Base-by-base conservation (phyloP, 2,888 invertebrate genomes). In the Automeris io region DNA sequence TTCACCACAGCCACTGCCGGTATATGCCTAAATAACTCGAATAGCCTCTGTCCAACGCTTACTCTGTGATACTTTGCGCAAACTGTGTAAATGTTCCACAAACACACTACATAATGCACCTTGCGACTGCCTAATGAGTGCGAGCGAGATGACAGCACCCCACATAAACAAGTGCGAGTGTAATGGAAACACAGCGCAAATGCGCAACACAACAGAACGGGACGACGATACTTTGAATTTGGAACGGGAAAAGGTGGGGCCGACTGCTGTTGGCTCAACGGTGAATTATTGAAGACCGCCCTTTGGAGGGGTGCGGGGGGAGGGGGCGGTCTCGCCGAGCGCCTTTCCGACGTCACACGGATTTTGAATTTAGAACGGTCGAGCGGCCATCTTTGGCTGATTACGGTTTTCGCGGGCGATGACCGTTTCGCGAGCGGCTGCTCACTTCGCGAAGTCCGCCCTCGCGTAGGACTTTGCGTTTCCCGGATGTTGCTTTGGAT, bases 231-330 rank as follows among this genome's bases (percentile, higher is more conserved):
- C 39, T 37, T 49, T 63, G 21, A 34, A 34, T 25, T 26, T 13
- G 24, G 26, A 23, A 33, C 9, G 33, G 34, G 22, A 72, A 70
- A 69, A 74, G 63, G 74, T 64, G 61, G 52, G 56, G 58, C 52
- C 46, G 40, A 43, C 51, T 49, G 63, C 70, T 60, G 74, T 75
- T 77, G 81, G 81, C 66, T 46, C 65, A 49, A 42, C 45, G 49
- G 51, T 79, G 69, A 77, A 83, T 82, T 77, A 85, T 85, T 80
- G 65, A 82, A 73, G 79, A 72, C 73, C 79, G 81, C 77, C 80
- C 76, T 76, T 80, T 79, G 64, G 75, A 71, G n/a, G 40, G 41
- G 42, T 33, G 43, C 42, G 46, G 39, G 41, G 42, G 45, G 43
- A 40, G 46, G 43, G 42, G 37, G 40, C 40, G 47, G 45, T 45